phyloP scores from a whole-genome alignment of 2,797 vertebrate species.

The Pteronotus mesoamericanus region DNA sequence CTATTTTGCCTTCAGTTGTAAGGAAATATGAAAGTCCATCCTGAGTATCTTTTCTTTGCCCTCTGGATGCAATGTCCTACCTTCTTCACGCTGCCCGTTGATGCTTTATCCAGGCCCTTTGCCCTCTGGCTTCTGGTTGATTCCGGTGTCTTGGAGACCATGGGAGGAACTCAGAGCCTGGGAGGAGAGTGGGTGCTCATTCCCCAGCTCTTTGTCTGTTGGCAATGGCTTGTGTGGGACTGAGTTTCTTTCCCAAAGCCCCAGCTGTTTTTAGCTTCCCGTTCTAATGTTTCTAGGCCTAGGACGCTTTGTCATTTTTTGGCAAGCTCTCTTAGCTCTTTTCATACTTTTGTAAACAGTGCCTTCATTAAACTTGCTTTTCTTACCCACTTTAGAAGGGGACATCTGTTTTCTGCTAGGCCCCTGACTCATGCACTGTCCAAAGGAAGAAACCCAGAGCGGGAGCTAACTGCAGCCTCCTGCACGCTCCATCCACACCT shows the following conservation, averaged over 20 bases:
- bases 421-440: background rate
- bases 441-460: background rate
- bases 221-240: background rate
- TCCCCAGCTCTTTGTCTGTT: background rate
- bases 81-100: background rate
- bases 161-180: background rate
- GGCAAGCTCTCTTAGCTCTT: background rate
- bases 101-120: background rate
- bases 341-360: background rate
- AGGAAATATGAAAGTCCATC: background rate
- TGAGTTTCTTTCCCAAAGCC: background rate
- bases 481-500: rapidly evolving
- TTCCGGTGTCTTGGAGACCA: background rate
- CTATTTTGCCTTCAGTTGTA: background rate
- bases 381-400: background rate
- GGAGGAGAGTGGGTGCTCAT: background rate
- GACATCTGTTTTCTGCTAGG: background rate
- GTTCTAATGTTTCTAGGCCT: background rate
- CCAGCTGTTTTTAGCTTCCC: background rate
- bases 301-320: background rate
- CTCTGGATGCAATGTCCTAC: background rate
- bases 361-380: background rate
- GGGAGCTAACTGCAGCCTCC: background rate
- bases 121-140: background rate
- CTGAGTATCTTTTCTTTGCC: background rate